phyloP scores from a whole-genome alignment of 2,113 vertebrate species.

The Aythya baeri region DNA sequence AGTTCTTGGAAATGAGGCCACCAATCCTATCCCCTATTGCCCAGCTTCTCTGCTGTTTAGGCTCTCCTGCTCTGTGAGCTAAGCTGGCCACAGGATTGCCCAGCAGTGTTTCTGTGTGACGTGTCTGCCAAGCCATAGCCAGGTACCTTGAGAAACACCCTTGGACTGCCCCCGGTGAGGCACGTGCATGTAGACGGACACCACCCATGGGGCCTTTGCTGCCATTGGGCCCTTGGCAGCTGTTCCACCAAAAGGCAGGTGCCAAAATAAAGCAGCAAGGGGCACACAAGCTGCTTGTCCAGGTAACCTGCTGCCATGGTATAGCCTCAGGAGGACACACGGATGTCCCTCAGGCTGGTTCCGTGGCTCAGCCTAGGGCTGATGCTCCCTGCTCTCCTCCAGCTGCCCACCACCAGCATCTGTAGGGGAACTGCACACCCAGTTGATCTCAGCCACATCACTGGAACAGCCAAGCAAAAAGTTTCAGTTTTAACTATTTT shows the following conservation, averaged over 20 bases:
- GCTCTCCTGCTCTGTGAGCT: background rate
- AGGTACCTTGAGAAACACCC: background rate
- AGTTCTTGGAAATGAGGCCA: background rate
- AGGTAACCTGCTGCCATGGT: background rate
- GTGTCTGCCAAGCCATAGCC: background rate
- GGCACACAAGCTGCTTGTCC: background rate
- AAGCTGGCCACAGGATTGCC: accelerated
- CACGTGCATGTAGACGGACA: background rate
- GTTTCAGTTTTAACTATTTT: background rate
- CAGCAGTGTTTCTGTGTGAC: background rate
- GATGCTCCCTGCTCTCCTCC: background rate
- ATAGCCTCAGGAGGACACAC: background rate
- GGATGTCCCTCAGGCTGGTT: background rate
- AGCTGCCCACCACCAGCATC: too few species aligned
- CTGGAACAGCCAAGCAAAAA: background rate
- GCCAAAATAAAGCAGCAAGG: background rate
- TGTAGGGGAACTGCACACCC: background rate
- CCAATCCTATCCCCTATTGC: background rate
- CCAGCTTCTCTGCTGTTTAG: background rate
- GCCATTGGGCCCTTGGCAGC: background rate
- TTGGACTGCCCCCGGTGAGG: background rate
- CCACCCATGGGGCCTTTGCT: background rate
- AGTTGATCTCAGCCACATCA: background rate
- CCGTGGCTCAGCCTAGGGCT: background rate
- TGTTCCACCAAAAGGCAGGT: background rate